Evolutionary conservation across 2,888 invertebrate species (phyloP).

Genomic region (Prostheceraeus crozeri): DNA sequence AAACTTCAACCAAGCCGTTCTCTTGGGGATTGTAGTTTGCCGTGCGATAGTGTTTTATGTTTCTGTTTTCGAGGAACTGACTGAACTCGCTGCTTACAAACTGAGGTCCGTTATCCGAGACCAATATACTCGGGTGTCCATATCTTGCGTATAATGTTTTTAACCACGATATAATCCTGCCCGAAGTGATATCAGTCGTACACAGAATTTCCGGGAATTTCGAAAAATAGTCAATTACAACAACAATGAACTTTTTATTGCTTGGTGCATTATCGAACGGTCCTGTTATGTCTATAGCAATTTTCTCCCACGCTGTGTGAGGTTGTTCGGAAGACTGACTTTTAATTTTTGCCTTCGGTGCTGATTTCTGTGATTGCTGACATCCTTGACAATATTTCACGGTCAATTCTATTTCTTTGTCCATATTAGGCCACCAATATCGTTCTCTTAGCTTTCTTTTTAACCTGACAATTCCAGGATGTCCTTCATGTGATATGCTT

Average conservation of each 20-base stretch:
- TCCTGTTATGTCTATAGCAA: conserved; percentile 23
- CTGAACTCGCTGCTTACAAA: too few species aligned
- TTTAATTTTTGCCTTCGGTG: not conserved
- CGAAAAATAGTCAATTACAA: conserved; percentile 22
- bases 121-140: too few species aligned
- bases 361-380: not conserved
- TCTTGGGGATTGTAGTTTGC: too few species aligned
- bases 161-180: conserved; percentile 4
- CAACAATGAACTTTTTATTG: conserved; percentile 21
- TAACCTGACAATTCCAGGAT: conserved; percentile 22
- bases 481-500: conserved; percentile 23
- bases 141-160: conserved; percentile 41
- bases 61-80: too few species aligned
- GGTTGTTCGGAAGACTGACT: not conserved
- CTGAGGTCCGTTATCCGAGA: too few species aligned
- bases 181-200: not conserved
- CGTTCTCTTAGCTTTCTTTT: conserved; percentile 13
- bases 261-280: conserved; percentile 20
- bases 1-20: too few species aligned
- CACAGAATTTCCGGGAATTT: conserved; percentile 14
- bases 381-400: conserved; percentile 13
- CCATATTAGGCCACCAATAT: conserved; percentile 31
- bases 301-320: conserved; percentile 20
- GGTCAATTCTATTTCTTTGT: not conserved
- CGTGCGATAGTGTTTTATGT: too few species aligned